Percentiles rank a stretch among this genome's conserved stretches.
These are phyloP conservation scores for Apocheima hispidaria DNA, from an alignment of 2,888 invertebrate genomes.

Conservation along the genomic window DNA sequence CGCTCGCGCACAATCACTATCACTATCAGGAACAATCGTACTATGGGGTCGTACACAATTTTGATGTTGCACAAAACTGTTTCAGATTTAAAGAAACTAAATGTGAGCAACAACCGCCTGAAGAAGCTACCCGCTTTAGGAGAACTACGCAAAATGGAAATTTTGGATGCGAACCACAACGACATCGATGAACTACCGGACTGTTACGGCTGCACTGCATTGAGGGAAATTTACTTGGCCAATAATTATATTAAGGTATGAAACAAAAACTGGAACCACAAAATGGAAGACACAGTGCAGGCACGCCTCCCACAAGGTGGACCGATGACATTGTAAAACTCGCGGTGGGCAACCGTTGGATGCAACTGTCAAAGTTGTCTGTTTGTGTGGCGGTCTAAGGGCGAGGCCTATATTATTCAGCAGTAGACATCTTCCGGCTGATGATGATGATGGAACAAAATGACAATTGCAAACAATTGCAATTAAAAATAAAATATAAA, in stretches of 20 bases:
- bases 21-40: no score
- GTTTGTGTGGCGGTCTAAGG: no score
- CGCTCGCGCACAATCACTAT: no score
- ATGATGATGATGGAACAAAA: no score
- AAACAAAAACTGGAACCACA: neutral
- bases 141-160: conserved; percentile 90
- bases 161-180: conserved; percentile 93
- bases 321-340: no score
- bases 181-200: conserved; percentile 91
- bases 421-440: no score
- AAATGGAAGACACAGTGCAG: neutral
- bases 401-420: no score
- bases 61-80: conserved; percentile 35
- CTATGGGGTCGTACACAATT: neutral
- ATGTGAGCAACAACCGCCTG: conserved; percentile 90
- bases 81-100: conserved; percentile 89
- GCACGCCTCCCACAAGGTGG: no score
- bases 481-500: no score
- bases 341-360: no score
- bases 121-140: conserved; percentile 89
- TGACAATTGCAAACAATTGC: no score
- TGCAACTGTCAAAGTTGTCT: no score
- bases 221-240: conserved; percentile 93
- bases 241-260: conserved; percentile 92
- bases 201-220: conserved; percentile 90